Conservation (phyloP, 2,113 vertebrate genomes). For the Calyptomena viridis region DNA sequence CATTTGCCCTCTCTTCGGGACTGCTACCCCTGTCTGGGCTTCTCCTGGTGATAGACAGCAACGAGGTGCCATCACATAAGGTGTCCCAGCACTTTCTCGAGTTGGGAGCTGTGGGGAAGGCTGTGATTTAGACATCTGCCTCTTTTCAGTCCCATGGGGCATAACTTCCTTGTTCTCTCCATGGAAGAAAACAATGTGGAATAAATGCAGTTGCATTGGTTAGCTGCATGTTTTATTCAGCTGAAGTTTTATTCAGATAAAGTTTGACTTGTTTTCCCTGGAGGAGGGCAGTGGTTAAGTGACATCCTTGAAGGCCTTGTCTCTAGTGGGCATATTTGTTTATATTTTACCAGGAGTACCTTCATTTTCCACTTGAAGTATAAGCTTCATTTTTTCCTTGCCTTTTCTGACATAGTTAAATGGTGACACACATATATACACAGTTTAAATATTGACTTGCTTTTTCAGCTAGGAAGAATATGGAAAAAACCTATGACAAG, state of each 20-base stretch:
- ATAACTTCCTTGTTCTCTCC: not conserved
- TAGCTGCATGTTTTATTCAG: not conserved
- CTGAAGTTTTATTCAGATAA: not conserved
- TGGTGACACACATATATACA: not conserved
- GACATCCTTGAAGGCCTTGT: not conserved
- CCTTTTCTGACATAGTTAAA: not conserved
- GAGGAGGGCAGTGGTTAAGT: not conserved
- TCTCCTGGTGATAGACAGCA: not conserved
- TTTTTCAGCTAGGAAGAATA: not conserved
- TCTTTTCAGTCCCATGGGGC: not conserved
- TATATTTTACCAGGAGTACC: not conserved
- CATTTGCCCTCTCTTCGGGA: not conserved
- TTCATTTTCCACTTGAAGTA: not conserved
- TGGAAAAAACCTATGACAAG: not conserved
- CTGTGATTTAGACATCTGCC: not conserved
- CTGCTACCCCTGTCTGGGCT: not conserved
- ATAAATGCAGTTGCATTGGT: not conserved
- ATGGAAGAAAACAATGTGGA: not conserved
- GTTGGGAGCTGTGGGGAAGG: not conserved
- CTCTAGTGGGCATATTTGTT: not conserved
- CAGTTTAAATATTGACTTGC: not conserved
- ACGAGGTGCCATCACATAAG: fast-evolving
- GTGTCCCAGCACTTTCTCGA: fast-evolving
- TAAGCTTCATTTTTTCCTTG: not conserved
- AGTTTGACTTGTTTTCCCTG: not conserved